Conservation (phyloP, 1,140 invertebrate species). For the Uloborus diversus region DNA sequence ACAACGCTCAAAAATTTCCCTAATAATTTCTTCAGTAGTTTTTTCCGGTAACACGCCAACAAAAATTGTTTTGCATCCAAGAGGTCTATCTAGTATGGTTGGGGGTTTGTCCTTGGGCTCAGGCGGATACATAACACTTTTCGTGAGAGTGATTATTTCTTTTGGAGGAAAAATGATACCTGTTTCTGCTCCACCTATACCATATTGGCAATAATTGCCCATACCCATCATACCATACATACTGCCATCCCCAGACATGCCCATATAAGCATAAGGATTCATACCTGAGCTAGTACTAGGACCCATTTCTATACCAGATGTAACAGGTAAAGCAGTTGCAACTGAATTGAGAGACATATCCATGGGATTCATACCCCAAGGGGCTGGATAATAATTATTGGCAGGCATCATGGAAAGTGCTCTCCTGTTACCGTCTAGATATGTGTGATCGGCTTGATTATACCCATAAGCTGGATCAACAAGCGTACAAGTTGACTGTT, state of each 20-base stretch:
- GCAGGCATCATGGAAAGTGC: no score
- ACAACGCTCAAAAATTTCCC: constrained; percentile 89
- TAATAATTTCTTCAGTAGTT: constrained; percentile 84
- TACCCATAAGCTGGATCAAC: no score
- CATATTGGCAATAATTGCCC: neutral
- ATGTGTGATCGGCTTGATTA: no score
- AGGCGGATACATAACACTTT: constrained; percentile 86
- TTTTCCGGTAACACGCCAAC: constrained; percentile 94
- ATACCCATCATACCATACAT: neutral
- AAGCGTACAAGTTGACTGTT: no score
- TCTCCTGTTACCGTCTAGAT: no score
- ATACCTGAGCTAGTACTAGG: neutral
- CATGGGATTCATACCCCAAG: no score
- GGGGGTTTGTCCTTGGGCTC: constrained; percentile 82
- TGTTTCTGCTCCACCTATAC: neutral
- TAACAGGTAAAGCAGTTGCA: neutral
- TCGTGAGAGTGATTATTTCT: constrained; percentile 87
- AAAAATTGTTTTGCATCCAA: constrained; percentile 91
- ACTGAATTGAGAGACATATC: no score
- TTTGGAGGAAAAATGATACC: constrained; percentile 61
- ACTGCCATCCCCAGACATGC: neutral
- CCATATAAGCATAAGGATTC: constrained; percentile 10
- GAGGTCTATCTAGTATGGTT: constrained; percentile 81
- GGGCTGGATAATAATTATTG: no score
- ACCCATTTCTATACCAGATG: no score